phyloP scores from a whole-genome alignment of 2,113 vertebrate genomes.

The Anser brachyrhynchus region DNA sequence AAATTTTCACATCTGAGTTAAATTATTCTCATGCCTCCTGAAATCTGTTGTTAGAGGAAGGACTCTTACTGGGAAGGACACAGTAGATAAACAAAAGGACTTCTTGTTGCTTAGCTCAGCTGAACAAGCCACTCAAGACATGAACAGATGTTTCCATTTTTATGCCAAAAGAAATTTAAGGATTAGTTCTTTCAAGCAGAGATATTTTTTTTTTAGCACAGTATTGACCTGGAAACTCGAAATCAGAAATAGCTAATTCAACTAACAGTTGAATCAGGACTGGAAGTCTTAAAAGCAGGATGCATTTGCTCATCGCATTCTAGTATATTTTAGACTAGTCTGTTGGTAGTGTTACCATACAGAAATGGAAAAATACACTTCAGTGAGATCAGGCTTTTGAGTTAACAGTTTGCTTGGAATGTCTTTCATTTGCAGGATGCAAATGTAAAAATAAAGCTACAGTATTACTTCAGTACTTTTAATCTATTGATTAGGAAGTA shows the following conservation, averaged over 20 bases:
- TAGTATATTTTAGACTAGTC: neutral
- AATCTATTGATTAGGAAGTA: neutral
- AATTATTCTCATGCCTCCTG: neutral
- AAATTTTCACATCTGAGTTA: neutral
- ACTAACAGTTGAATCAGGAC: neutral
- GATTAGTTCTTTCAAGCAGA: constrained; percentile 21
- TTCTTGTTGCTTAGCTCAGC: constrained; percentile 18
- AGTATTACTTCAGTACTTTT: neutral
- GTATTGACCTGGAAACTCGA: neutral
- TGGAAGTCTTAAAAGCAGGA: neutral
- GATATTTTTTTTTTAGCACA: neutral
- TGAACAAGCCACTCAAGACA: neutral
- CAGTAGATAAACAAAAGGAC: neutral
- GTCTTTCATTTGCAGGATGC: neutral
- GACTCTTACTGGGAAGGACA: neutral
- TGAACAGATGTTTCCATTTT: constrained; percentile 23
- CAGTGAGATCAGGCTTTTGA: neutral
- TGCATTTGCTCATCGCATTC: neutral
- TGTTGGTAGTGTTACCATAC: neutral
- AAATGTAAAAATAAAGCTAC: neutral
- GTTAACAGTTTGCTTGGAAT: neutral
- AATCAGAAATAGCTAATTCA: constrained; percentile 14
- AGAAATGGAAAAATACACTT: neutral
- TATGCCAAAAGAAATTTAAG: constrained; percentile 26
- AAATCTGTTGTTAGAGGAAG: neutral